A percentile compares a stretch with the other conserved stretches of the same genome.
Conservation (phyloP, 2,113 vertebrate species). For the Serinus canaria region DNA sequence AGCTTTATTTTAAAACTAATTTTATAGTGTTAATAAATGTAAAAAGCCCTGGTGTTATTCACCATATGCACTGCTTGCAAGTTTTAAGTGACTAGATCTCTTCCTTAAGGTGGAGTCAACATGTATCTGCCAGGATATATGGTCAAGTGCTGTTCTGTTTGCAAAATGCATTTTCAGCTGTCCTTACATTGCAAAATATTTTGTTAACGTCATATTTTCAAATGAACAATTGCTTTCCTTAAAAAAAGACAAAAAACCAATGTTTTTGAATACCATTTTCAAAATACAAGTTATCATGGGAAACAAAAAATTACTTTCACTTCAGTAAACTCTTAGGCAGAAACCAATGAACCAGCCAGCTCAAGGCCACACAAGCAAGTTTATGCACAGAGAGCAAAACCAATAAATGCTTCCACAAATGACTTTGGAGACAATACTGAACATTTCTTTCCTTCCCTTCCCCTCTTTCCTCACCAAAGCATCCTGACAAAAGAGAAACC, state of each 20-base stretch:
- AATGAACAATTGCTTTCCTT: neutral
- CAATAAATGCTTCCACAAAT: neutral
- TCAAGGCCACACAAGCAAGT: neutral
- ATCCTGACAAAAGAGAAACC: conserved; percentile 50
- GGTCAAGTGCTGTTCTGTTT: neutral
- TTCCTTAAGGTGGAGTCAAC: neutral
- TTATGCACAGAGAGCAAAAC: neutral
- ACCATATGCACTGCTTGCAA: neutral
- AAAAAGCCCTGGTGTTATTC: neutral
- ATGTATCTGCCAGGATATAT: neutral
- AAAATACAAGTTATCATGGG: neutral
- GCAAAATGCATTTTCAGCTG: neutral
- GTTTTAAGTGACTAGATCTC: neutral
- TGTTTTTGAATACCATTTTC: neutral
- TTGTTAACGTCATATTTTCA: neutral
- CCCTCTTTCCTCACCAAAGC: conserved; percentile 8
- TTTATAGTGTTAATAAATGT: neutral
- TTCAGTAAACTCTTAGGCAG: neutral
- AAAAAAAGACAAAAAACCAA: neutral
- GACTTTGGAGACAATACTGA: neutral
- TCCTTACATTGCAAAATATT: neutral
- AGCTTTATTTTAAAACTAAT: neutral
- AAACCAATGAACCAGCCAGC: neutral
- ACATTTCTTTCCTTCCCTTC: conserved; percentile 18
- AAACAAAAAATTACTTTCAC: neutral